Conservation (phyloP, 2,888 invertebrate genomes). For the Flexamia atlantica region DNA sequence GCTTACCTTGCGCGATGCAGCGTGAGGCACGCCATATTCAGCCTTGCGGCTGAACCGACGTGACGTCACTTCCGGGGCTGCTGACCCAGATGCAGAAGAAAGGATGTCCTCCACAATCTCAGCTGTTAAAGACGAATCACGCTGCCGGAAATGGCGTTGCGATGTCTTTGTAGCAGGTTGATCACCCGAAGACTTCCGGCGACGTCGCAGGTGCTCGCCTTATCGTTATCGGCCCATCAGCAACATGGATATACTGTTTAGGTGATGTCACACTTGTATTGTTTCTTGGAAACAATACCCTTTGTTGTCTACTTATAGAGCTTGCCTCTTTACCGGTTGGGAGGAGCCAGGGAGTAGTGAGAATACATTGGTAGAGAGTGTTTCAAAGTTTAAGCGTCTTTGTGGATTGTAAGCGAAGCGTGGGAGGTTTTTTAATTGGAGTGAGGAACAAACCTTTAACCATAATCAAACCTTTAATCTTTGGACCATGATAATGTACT, state of each 20-base stretch:
- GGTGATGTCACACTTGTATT: conserved; percentile 46
- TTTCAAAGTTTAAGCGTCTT: too few species aligned
- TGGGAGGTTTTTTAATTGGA: too few species aligned
- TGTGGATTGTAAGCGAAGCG: too few species aligned
- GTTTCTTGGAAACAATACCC: conserved; percentile 36
- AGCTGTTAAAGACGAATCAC: conserved; percentile 50
- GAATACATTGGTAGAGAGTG: background rate
- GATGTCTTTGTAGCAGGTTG: conserved; percentile 56
- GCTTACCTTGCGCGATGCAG: conserved; percentile 8
- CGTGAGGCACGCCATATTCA: background rate
- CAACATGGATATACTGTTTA: conserved; percentile 52
- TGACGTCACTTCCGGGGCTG: conserved; percentile 2
- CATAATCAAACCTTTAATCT: too few species aligned
- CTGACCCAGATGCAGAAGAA: conserved; percentile 51
- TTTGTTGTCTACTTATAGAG: conserved; percentile 20
- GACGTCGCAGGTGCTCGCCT: background rate
- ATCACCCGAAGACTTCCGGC: conserved; percentile 56
- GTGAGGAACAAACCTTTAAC: too few species aligned
- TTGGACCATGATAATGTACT: too few species aligned
- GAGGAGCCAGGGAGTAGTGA: conserved; percentile 8
- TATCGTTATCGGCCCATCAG: conserved; percentile 1
- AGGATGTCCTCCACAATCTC: conserved; percentile 39
- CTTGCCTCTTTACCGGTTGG: conserved; percentile 68
- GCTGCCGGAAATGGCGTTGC: conserved; percentile 54
- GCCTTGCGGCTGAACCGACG: conserved; percentile 19